Evolutionary conservation across 2,888 invertebrate species (phyloP).

Genomic region (Incurvaria masculella): DNA sequence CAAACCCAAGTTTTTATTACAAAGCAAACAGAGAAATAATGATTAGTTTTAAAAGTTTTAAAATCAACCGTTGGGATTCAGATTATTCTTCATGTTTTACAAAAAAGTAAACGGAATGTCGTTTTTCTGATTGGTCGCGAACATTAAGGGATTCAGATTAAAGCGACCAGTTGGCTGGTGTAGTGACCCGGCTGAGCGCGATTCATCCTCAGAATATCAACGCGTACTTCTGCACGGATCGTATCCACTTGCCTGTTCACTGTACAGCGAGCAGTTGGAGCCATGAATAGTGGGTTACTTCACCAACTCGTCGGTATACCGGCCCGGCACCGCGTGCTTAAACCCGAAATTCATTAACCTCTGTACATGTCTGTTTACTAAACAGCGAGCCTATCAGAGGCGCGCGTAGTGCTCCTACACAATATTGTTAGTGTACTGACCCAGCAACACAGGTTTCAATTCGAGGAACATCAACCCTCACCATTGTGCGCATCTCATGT

Average conservation of each 20-base stretch:
- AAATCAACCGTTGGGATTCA: no score
- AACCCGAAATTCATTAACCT: constrained; percentile 93
- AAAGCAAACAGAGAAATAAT: no score
- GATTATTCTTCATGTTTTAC: no score
- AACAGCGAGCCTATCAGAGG: constrained; percentile 43
- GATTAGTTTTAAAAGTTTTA: no score
- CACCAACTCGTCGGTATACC: constrained; percentile 91
- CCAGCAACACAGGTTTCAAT: constrained; percentile 76
- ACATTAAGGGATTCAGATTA: no score
- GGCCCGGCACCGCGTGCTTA: constrained; percentile 87
- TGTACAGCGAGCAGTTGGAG: constrained; percentile 39
- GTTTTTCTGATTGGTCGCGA: no score
- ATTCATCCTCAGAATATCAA: constrained; percentile 81
- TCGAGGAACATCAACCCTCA: constrained; percentile 84
- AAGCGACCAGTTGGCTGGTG: constrained; percentile 81
- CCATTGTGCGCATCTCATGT: constrained; percentile 74
- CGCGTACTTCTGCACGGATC: constrained; percentile 79
- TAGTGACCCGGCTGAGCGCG: constrained; percentile 77
- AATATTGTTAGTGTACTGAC: constrained; percentile 78
- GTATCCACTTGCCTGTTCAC: constrained; percentile 28
- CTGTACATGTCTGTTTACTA: no score
- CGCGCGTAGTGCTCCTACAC: constrained; percentile 74
- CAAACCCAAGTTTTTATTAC: no score
- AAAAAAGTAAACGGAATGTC: no score
- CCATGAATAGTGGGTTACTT: constrained; percentile 87